A percentile compares a stretch with the other conserved stretches of the same genome.
Conservation (phyloP, 2,797 vertebrate genomes). For the Myotis findleyi region DNA sequence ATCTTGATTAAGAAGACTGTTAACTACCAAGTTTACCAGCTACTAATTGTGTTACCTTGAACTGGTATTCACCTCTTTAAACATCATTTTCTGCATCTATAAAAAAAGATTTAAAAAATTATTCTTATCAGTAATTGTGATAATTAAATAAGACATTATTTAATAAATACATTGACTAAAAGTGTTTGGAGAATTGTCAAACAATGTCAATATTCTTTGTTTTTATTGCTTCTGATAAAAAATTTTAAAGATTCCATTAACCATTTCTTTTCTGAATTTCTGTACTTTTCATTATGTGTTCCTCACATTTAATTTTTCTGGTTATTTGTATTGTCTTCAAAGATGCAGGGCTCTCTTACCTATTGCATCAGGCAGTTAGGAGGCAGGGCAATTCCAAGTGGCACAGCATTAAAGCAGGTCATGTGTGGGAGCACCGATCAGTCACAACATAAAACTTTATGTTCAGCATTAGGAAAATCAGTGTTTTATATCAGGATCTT, state of each 20-base stretch:
- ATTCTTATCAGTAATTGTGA: neutral
- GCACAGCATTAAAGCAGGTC: slow-evolving; percentile 64
- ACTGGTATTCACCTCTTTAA: neutral
- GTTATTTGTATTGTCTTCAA: neutral
- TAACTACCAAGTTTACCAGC: neutral
- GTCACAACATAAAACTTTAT: slow-evolving; percentile 53
- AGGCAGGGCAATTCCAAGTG: slow-evolving; percentile 36
- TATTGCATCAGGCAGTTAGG: slow-evolving; percentile 1
- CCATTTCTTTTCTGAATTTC: neutral
- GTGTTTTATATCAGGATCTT: slow-evolving; percentile 51
- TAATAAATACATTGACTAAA: neutral
- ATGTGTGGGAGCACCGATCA: slow-evolving; percentile 16
- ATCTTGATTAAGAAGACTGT: neutral
- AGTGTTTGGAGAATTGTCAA: neutral
- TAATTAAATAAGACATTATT: slow-evolving; percentile 20
- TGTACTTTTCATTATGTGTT: neutral
- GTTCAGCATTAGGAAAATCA: slow-evolving; percentile 57
- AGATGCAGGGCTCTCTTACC: neutral
- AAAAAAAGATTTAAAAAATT: neutral
- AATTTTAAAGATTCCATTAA: neutral
- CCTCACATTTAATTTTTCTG: neutral
- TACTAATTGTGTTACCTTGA: neutral
- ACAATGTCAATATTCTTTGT: neutral
- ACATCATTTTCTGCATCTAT: neutral
- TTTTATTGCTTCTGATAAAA: neutral